Evolutionary conservation across 2,113 vertebrate species (phyloP).

Genomic region (Seriola aureovittata): DNA sequence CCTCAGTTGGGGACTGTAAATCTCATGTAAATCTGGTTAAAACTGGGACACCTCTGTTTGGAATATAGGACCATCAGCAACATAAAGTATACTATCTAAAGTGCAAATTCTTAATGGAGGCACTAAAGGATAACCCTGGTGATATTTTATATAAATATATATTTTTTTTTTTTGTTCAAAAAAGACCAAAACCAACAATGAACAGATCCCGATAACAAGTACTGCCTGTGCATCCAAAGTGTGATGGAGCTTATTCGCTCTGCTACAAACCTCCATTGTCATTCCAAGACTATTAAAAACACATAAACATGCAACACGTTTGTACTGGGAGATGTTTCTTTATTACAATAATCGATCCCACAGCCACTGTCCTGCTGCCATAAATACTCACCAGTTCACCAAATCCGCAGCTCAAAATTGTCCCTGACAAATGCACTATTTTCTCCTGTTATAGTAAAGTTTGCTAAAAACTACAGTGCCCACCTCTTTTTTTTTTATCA

Average conservation of each 20-base stretch:
- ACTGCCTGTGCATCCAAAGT: not conserved
- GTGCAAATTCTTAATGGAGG: conserved; percentile 22
- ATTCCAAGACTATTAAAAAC: not conserved
- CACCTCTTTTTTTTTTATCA: no score
- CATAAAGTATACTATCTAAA: conserved; percentile 41
- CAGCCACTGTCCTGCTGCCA: not conserved
- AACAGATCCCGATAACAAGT: conserved; percentile 1
- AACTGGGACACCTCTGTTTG: conserved; percentile 80
- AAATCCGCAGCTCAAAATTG: not conserved
- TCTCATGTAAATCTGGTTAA: conserved; percentile 74
- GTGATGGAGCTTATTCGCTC: not conserved
- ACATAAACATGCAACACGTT: not conserved
- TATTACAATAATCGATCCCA: not conserved
- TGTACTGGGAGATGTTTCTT: not conserved
- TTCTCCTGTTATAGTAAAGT: not conserved
- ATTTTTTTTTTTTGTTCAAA: conserved; percentile 1
- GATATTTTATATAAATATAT: not conserved
- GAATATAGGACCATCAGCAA: conserved; percentile 53
- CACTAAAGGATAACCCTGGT: not conserved
- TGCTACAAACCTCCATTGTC: not conserved
- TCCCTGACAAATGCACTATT: not conserved
- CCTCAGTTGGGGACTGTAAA: conserved; percentile 67
- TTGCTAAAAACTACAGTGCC: no score
- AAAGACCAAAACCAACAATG: conserved; percentile 33
- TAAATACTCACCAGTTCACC: not conserved